Evolutionary conservation across 2,888 invertebrate species (phyloP).

Genomic region (Lasioglossum villosulum): DNA sequence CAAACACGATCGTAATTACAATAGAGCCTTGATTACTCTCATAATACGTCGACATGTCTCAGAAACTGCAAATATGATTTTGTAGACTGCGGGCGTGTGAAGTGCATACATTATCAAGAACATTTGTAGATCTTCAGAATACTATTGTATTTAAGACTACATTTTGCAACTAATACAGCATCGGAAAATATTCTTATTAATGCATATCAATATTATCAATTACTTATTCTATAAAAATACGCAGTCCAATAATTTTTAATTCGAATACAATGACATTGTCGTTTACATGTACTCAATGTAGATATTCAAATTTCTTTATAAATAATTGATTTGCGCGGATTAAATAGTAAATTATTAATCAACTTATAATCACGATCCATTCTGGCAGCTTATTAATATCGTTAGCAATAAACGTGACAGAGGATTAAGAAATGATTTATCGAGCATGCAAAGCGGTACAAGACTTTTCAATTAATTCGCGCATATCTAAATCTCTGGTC

Average conservation of each 20-base stretch:
- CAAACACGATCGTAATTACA: not conserved
- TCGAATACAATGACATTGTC: too few relatives aligned
- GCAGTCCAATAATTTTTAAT: too few relatives aligned
- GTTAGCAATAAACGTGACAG: not conserved
- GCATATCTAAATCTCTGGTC: not conserved
- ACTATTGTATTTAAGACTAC: too few relatives aligned
- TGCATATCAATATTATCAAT: too few relatives aligned
- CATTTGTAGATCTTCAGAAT: too few relatives aligned
- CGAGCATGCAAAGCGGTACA: not conserved
- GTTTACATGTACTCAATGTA: too few relatives aligned
- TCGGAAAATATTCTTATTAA: too few relatives aligned
- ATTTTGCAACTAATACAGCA: too few relatives aligned
- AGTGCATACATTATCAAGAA: not conserved
- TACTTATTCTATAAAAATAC: too few relatives aligned
- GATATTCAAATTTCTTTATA: not conserved
- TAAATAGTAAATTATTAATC: not conserved
- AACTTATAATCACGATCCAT: not conserved
- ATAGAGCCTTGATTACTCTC: not conserved
- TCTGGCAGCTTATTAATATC: not conserved
- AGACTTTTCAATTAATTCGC: conserved; percentile 6
- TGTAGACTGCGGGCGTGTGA: not conserved
- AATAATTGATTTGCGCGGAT: not conserved
- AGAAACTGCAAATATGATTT: not conserved
- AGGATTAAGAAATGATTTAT: not conserved
- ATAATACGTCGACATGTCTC: not conserved